phyloP scores from a whole-genome alignment of 1,140 invertebrate genomes.

The Hestina assimilis region DNA sequence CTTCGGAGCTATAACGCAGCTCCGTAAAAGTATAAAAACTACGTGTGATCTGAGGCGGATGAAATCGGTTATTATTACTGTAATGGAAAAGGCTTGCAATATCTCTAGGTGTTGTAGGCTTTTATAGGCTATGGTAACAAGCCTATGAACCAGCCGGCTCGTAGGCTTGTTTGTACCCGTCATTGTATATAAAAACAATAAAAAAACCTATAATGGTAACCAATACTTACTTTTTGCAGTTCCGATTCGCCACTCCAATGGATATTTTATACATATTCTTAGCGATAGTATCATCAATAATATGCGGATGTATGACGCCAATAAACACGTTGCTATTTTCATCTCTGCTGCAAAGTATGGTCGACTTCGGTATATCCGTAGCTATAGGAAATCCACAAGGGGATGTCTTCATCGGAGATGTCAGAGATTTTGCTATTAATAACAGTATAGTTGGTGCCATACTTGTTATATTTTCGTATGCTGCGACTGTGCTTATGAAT shows the following conservation, averaged over 20 bases:
- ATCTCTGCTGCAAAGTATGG: slow-evolving; percentile 79
- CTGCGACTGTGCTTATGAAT: slow-evolving; percentile 83
- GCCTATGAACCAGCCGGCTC: too few relatives aligned
- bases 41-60: too few relatives aligned
- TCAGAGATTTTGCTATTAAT: slow-evolving; percentile 79
- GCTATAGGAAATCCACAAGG: slow-evolving; percentile 28
- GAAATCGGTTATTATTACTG: too few relatives aligned
- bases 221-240: slow-evolving; percentile 74
- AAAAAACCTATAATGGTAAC: too few relatives aligned
- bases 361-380: slow-evolving; percentile 49
- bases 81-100: too few relatives aligned
- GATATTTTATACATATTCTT: slow-evolving; percentile 81
- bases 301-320: slow-evolving; percentile 82
- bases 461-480: slow-evolving; percentile 81
- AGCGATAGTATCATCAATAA: slow-evolving; percentile 79
- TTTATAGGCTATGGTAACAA: too few relatives aligned
- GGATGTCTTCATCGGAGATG: slow-evolving; percentile 62
- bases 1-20: too few relatives aligned
- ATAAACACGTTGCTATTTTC: slow-evolving; percentile 85
- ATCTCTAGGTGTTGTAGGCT: too few relatives aligned
- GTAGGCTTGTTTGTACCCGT: too few relatives aligned
- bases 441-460: slow-evolving; percentile 80
- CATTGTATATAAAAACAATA: too few relatives aligned
- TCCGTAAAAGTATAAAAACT: too few relatives aligned
- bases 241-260: slow-evolving; percentile 78